These are phyloP conservation scores for Volucella inanis DNA, from an alignment of 2,888 invertebrate genomes.

Conservation along the genomic window DNA sequence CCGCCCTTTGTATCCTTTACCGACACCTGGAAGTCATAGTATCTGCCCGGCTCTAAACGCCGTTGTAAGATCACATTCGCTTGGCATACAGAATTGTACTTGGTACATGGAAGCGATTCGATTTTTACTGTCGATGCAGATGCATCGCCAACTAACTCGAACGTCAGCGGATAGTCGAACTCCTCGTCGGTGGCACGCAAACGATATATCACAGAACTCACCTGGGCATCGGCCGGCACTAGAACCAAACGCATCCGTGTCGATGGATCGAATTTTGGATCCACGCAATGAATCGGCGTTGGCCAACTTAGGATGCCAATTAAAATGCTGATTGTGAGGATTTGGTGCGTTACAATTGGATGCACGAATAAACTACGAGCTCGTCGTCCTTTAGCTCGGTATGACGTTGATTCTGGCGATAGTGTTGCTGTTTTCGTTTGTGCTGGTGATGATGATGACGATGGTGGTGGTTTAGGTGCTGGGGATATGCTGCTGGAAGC, in stretches of 20 bases:
- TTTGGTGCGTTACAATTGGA: conserved; percentile 80
- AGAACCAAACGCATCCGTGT: conserved; percentile 92
- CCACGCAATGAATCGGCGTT: conserved; percentile 83
- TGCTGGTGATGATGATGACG: conserved; percentile 16
- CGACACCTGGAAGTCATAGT: conserved; percentile 90
- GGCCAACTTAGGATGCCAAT: conserved; percentile 80
- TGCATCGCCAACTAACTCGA: conserved; percentile 90
- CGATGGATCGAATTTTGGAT: conserved; percentile 92
- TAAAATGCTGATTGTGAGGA: conserved; percentile 82
- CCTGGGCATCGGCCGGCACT: conserved; percentile 92
- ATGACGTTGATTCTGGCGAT: conserved; percentile 58
- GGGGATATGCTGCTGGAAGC: conserved; percentile 80
- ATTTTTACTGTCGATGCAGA: conserved; percentile 90
- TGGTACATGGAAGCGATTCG: conserved; percentile 92
- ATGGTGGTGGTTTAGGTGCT: conserved; percentile 71
- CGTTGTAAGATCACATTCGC: conserved; percentile 92
- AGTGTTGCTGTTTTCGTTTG: conserved; percentile 19
- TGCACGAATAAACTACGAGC: conserved; percentile 58
- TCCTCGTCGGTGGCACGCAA: conserved; percentile 94
- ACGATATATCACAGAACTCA: conserved; percentile 93
- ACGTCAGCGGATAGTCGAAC: conserved; percentile 93
- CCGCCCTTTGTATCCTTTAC: conserved; percentile 91
- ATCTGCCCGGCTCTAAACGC: conserved; percentile 90
- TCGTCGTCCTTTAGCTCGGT: conserved; percentile 50
- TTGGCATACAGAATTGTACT: conserved; percentile 94